phyloP scores from a whole-genome alignment of 2,113 vertebrate genomes.

The Amphiprion percula region DNA sequence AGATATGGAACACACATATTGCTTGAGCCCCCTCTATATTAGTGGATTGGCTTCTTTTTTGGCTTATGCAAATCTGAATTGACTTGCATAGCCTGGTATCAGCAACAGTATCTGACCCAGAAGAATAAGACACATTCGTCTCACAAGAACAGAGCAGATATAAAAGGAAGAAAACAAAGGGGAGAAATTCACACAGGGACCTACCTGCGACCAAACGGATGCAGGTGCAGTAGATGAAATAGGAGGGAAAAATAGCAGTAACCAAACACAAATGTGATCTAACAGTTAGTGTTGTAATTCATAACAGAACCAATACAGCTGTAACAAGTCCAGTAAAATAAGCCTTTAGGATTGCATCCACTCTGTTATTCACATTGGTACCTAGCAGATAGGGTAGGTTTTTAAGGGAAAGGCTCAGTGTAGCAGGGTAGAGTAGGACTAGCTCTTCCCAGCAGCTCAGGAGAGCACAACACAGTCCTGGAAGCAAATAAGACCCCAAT shows the following conservation, averaged over 20 bases:
- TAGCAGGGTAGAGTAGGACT: background rate
- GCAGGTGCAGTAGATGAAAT: background rate
- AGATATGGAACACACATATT: background rate
- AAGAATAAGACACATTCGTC: background rate
- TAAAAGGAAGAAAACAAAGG: background rate
- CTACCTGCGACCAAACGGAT: background rate
- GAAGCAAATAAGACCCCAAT: slow-evolving; percentile 31
- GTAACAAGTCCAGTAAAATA: no score
- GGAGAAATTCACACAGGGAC: background rate
- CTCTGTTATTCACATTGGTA: background rate
- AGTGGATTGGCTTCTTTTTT: background rate
- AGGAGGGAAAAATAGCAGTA: background rate
- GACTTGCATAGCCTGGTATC: background rate
- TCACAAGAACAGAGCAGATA: background rate
- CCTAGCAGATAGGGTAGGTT: background rate
- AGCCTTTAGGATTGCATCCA: no score
- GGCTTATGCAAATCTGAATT: background rate
- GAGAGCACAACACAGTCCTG: background rate
- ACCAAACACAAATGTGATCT: background rate
- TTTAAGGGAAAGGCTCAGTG: background rate
- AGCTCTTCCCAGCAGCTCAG: background rate
- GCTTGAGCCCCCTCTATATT: background rate
- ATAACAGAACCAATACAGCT: no score
- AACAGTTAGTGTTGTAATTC: background rate
- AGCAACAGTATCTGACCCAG: background rate